Percentiles rank a stretch among this genome's conserved stretches.
Conservation (phyloP, 1,140 invertebrate species). For the Yoshiicerus persimilis region DNA sequence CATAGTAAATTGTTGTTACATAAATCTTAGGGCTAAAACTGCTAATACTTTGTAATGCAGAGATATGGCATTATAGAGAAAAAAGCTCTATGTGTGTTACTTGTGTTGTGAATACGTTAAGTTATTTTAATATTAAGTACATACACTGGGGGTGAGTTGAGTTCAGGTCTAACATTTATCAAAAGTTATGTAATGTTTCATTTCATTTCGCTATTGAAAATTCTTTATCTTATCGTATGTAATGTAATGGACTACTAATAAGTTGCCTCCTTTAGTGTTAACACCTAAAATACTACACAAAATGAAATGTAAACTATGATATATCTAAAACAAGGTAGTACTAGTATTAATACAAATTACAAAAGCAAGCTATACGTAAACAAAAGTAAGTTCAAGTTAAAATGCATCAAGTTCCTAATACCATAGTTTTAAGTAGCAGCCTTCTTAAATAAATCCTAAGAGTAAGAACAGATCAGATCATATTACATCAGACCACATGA, state of each 20-base stretch:
- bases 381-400: not conserved
- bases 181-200: not conserved
- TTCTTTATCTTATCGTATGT: not conserved
- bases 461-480: not conserved
- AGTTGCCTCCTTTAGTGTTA: not conserved
- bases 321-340: not conserved
- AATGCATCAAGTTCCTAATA: not conserved
- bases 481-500: not conserved
- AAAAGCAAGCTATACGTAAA: not conserved
- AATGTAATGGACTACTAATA: not conserved
- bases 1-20: not conserved
- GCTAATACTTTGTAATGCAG: not conserved
- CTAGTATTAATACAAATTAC: not conserved
- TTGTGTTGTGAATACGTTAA: not conserved
- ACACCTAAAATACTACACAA: not conserved
- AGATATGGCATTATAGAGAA: not conserved
- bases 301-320: not conserved
- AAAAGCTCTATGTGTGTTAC: not conserved
- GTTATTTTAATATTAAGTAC: not conserved
- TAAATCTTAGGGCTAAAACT: not conserved
- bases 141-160: not conserved
- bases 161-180: not conserved
- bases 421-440: not conserved
- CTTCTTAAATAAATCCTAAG: not conserved
- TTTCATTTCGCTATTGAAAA: not conserved